Conservation (phyloP, 2,797 vertebrate species). For the Buceros bicornis region DNA sequence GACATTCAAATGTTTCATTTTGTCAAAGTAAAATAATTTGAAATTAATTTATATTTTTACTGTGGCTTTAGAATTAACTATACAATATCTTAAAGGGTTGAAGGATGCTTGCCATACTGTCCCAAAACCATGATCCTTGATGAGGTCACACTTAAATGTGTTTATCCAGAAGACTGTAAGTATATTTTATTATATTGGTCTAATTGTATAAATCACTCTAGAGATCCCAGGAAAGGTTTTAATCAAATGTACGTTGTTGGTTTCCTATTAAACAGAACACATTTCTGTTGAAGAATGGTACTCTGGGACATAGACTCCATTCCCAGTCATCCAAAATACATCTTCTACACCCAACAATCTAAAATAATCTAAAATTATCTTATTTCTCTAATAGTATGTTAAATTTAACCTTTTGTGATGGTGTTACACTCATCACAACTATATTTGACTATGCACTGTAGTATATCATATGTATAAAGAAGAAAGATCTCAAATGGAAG, state of each 20-base stretch:
- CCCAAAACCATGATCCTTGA: constrained; percentile 96
- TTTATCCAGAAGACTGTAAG: constrained; percentile 96
- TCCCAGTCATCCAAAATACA: neutral
- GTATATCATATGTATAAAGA: neutral
- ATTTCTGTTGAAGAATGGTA: neutral
- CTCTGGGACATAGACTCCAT: neutral
- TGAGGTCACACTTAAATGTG: constrained; percentile 94
- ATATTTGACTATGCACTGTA: neutral
- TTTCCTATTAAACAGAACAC: neutral
- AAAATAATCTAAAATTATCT: neutral
- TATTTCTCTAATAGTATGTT: neutral
- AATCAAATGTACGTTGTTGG: neutral
- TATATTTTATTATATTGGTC: constrained; percentile 39
- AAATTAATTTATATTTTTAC: neutral
- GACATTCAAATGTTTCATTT: neutral
- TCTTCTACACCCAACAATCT: neutral
- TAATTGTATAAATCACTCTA: neutral
- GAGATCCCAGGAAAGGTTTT: neutral
- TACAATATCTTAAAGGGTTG: constrained; percentile 84
- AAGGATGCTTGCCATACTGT: constrained; percentile 96
- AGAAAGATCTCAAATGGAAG: neutral
- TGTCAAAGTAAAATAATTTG: neutral
- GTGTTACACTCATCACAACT: neutral
- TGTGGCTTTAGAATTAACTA: constrained; percentile 8
- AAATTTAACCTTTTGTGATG: neutral